phyloP scores from a whole-genome alignment of 2,888 invertebrate genomes.

The Ormyrus thymus region DNA sequence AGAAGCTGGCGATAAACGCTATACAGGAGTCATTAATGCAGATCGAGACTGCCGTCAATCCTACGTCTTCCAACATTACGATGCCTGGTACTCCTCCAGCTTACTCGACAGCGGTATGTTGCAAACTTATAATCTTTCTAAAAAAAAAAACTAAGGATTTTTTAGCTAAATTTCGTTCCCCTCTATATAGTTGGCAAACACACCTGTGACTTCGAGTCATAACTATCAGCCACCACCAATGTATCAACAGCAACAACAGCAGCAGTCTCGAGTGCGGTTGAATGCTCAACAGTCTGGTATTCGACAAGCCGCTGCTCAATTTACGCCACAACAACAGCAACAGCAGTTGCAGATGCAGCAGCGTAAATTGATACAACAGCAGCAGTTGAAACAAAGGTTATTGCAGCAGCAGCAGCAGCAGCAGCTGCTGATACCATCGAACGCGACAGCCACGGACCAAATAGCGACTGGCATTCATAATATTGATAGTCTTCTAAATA shows the following conservation, averaged over 20 bases:
- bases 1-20: conserved; percentile 88
- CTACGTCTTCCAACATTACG: conserved; percentile 78
- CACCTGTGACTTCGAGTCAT: conserved; percentile 73
- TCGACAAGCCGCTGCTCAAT: conserved; percentile 66
- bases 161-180: neutral
- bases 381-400: conserved; percentile 82
- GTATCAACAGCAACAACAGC: conserved; percentile 71
- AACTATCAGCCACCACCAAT: conserved; percentile 75
- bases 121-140: neutral
- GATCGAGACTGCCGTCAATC: conserved; percentile 83
- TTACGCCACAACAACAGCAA: conserved; percentile 70
- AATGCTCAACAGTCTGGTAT: conserved; percentile 67
- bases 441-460: conserved; percentile 81
- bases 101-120: conserved; percentile 79
- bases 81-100: conserved; percentile 80
- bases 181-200: conserved; percentile 66
- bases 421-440: conserved; percentile 87
- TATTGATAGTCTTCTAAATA: conserved; percentile 89
- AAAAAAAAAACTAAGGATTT: neutral
- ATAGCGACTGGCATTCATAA: conserved; percentile 79
- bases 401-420: conserved; percentile 88
- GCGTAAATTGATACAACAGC: conserved; percentile 71
- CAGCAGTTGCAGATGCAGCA: conserved; percentile 76
- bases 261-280: conserved; percentile 71
- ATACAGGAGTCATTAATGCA: conserved; percentile 95